Evolutionary conservation across 1,140 invertebrate species (phyloP), one percentile per base, ranked within the genome.

Genomic region (Bombyx mori): DNA sequence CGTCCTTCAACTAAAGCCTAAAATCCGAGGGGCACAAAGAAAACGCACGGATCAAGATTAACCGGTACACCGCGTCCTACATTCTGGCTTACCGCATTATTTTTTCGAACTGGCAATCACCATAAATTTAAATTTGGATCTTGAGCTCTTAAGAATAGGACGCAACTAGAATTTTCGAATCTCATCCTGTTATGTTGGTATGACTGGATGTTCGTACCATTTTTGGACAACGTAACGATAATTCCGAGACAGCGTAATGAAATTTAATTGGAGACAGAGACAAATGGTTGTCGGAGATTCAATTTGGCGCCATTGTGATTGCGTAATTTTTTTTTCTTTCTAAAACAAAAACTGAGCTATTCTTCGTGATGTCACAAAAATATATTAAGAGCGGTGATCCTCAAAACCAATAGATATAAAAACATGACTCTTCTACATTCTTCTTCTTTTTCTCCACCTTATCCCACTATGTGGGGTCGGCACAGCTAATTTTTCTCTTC

Each of bases 61-160:
- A 66, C 50, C 74, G 71, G 78, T 64, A 61, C 57, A 53, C 54
- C 58, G 60, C 68, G 73, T 65, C 70, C 75, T 71, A 81, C 78
- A 81, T 81, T 35, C 76, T 81, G 74, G 69, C 73, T 50, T 47
- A 63, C 60, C 63, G 71, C 71, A 68, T 63, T 65, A 66, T 62
- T 66, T 74, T 69, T 74, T 46, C 51, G n/a, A 54, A 61, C 51
- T 60, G 62, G 63, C 53, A 49, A 58, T 57, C 56, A 66, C 52
- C 50, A 51, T 51, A 54, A 54, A 65, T 71, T 66, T 61, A 57
- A 71, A 66, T 71, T 64, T 71, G 57, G 56, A 54, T 59, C 68
- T 65, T 68, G 60, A 42, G 10, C 22, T 45, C 55, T 52, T 54
- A 18, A 12, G 18, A 54, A 48, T 49, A 60, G 62, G 63, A 44